A percentile compares a stretch with the other conserved stretches of the same genome.
These are phyloP conservation scores for Sciurus niger DNA, from an alignment of 2,113 vertebrate genomes.

Conservation along the genomic window DNA sequence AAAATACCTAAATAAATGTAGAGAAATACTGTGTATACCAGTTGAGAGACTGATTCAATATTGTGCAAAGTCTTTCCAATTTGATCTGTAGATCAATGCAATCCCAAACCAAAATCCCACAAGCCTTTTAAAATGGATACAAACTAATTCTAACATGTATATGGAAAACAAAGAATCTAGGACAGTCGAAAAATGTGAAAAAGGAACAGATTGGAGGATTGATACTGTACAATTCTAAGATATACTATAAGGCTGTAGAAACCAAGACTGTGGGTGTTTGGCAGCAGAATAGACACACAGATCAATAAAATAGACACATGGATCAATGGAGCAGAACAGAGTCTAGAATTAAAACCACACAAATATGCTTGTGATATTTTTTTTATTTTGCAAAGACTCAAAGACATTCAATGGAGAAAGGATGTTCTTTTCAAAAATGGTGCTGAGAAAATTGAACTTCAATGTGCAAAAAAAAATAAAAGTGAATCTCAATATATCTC, in stretches of 20 bases:
- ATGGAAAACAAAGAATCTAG: background rate
- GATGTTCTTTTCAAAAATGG: background rate
- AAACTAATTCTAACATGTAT: background rate
- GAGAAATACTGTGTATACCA: rapidly evolving
- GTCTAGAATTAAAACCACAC: background rate
- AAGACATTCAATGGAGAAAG: background rate
- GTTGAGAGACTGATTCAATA: background rate
- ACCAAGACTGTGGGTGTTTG: rapidly evolving
- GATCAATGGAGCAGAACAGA: background rate
- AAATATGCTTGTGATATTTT: too few species aligned
- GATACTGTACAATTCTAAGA: too few species aligned
- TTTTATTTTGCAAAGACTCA: too few species aligned
- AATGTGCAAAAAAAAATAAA: background rate
- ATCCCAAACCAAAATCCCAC: background rate
- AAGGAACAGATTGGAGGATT: background rate
- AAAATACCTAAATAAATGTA: too few species aligned
- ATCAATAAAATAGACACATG: background rate
- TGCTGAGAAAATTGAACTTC: background rate
- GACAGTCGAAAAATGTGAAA: background rate
- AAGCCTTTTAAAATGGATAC: background rate
- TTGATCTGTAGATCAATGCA: background rate
- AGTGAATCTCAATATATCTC: background rate
- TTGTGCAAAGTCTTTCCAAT: background rate
- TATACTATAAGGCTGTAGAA: too few species aligned
- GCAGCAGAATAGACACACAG: rapidly evolving